These are phyloP conservation scores for Mionectes macconnelli DNA, from an alignment of 2,113 vertebrate species.

Conservation along the genomic window DNA sequence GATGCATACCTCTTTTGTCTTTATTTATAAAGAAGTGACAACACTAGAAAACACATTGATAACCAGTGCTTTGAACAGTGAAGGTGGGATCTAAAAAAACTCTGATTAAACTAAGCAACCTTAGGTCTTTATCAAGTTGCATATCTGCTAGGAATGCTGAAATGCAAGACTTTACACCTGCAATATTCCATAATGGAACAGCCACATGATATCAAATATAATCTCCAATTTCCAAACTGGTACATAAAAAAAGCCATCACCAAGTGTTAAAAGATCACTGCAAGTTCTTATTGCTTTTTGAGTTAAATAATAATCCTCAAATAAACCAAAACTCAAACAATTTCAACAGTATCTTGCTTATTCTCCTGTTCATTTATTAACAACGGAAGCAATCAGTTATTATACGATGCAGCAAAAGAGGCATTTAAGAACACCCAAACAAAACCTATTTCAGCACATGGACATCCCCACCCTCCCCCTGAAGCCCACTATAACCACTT, in stretches of 20 bases:
- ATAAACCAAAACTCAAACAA: slow-evolving; percentile 64
- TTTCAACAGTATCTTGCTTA: slow-evolving; percentile 24
- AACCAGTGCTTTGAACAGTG: slow-evolving; percentile 73
- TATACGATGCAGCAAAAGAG: slow-evolving; percentile 61
- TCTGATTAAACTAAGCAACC: slow-evolving; percentile 53
- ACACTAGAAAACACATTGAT: slow-evolving; percentile 80
- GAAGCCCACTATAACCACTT: slow-evolving; percentile 57
- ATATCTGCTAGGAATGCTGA: slow-evolving; percentile 68
- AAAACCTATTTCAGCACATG: slow-evolving; percentile 32
- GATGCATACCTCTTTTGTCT: slow-evolving; percentile 50
- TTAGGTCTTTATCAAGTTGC: slow-evolving; percentile 60
- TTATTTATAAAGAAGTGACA: slow-evolving; percentile 80
- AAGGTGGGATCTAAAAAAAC: slow-evolving; percentile 72
- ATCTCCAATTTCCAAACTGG: slow-evolving; percentile 64
- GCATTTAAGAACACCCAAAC: slow-evolving; percentile 57
- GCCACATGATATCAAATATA: slow-evolving; percentile 76
- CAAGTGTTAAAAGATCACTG: slow-evolving; percentile 56
- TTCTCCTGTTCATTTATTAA: slow-evolving; percentile 56
- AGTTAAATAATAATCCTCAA: slow-evolving; percentile 60
- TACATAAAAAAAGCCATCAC: slow-evolving; percentile 69
- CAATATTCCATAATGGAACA: slow-evolving; percentile 67
- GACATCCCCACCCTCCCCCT: slow-evolving; percentile 32
- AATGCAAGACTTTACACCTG: slow-evolving; percentile 68
- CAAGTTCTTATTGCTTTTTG: slow-evolving; percentile 74
- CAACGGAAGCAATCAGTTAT: slow-evolving; percentile 72